Evolutionary conservation across 1,140 invertebrate genomes (phyloP).

Genomic region (Colletes gigas): DNA sequence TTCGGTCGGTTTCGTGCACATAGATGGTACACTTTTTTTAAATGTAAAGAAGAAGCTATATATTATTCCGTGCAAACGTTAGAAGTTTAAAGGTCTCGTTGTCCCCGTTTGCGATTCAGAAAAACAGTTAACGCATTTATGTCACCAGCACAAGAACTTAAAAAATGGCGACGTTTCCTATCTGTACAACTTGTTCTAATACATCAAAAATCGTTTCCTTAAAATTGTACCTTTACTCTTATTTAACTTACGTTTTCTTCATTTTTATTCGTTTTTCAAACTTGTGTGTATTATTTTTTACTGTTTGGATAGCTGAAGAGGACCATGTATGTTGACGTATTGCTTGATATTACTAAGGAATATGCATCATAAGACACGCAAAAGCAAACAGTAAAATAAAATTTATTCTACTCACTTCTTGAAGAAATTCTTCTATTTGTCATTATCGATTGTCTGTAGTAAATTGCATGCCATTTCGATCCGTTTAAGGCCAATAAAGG

Average conservation of each 20-base stretch:
- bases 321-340: too few relatives aligned
- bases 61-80: slow-evolving; percentile 13
- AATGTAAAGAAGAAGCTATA: not conserved
- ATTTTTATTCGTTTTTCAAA: too few relatives aligned
- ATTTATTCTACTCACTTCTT: too few relatives aligned
- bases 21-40: slow-evolving; percentile 10
- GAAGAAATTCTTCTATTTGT: not conserved
- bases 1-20: slow-evolving; percentile 6
- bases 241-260: too few relatives aligned
- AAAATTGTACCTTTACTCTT: too few relatives aligned
- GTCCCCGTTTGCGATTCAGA: not conserved
- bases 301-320: too few relatives aligned
- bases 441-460: not conserved
- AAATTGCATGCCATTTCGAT: not conserved
- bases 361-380: too few relatives aligned
- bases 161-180: not conserved
- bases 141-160: not conserved
- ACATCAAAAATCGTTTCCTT: too few relatives aligned
- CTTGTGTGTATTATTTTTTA: too few relatives aligned
- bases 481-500: not conserved
- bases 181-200: not conserved
- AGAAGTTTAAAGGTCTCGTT: not conserved
- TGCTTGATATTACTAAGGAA: too few relatives aligned
- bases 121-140: not conserved
- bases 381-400: too few relatives aligned